Base-by-base conservation (phyloP, 2,888 invertebrate genomes). In the Linnaemya tessellans region DNA sequence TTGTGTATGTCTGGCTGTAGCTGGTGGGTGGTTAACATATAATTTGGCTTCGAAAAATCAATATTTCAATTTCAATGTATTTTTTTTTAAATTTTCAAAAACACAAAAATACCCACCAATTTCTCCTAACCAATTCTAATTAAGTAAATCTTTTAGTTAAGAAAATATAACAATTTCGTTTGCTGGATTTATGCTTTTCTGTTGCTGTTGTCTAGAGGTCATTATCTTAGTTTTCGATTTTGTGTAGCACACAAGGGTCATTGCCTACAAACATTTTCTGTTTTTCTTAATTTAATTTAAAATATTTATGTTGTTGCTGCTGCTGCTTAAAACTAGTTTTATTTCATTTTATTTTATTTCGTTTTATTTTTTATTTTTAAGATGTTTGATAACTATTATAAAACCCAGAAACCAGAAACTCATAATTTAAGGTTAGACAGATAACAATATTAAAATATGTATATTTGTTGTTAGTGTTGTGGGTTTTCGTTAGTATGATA, bases 181-280 rank as follows among this genome's bases (percentile, higher is more conserved):
- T 41, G 60, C 46, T 49, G 20, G 18, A n/a, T 62, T 54, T 54
- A 22, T 22, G 13, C 22, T 58, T 25, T 25, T 58, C 1, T 49
- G 49, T 35, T 58, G 10, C 20, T 67, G 15, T 64, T 80, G 22
- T 60, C 22, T 56, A 41, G 54, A 70, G 78, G 74, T 81, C 56
- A 82, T 82, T 85, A 81, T 85, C 58, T 84, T 43, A 25, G 58
- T 30, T 75, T 56, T 71, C 20, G 46, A 43, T 74, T 56, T 79
- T 67, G 41, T 51, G 15, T 62, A 64, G 74, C 70, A 58, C 70
- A 64, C 20, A 80, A 71, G 79, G 85, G 85, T 85, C 75, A 82
- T 82, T 85, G 82, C 38, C 79, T 82, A 82, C 60, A 75, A 71
- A 79, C 64, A 79, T 64, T 74, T 68, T n/a, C n/a, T n/a, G n/a